Conservation (phyloP, 1,140 invertebrate genomes). For the Drosophila ananassae region DNA sequence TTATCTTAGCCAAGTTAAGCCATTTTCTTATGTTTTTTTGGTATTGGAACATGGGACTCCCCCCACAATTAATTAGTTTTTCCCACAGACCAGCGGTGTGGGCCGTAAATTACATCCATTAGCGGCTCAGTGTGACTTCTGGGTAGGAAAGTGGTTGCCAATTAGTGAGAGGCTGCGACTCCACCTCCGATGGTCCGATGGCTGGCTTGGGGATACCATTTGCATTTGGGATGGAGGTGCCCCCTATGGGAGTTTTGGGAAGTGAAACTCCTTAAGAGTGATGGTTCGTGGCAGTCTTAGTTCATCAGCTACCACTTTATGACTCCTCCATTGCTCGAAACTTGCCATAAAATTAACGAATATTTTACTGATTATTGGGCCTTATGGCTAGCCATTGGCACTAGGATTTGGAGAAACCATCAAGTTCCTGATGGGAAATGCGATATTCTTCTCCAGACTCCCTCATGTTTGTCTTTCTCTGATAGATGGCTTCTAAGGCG, state of each 20-base stretch:
- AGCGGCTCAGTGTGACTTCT: conserved; percentile 76
- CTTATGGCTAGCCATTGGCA: conserved; percentile 35
- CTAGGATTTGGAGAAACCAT: background rate
- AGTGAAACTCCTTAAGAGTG: background rate
- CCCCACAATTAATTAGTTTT: conserved; percentile 52
- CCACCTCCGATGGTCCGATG: conserved; percentile 32
- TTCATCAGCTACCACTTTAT: background rate
- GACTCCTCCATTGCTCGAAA: background rate
- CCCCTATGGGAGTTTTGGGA: background rate
- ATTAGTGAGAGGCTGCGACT: conserved; percentile 62
- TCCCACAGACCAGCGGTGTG: conserved; percentile 52
- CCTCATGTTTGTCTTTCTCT: conserved; percentile 37
- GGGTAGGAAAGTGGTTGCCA: conserved; percentile 69
- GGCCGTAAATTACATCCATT: conserved; percentile 75
- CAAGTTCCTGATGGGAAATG: background rate
- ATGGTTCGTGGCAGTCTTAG: conserved; percentile 18
- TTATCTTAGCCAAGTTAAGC: background rate
- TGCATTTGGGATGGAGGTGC: conserved; percentile 17
- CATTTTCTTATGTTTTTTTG: too few relatives aligned
- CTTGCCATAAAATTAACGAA: conserved; percentile 39
- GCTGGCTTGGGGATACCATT: too few relatives aligned
- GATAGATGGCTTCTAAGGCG: conserved; percentile 46
- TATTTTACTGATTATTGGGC: conserved; percentile 32
- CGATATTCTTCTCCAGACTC: conserved; percentile 9
- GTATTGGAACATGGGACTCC: background rate